Conservation (phyloP, 2,797 vertebrate species). For the Parambassis ranga region DNA sequence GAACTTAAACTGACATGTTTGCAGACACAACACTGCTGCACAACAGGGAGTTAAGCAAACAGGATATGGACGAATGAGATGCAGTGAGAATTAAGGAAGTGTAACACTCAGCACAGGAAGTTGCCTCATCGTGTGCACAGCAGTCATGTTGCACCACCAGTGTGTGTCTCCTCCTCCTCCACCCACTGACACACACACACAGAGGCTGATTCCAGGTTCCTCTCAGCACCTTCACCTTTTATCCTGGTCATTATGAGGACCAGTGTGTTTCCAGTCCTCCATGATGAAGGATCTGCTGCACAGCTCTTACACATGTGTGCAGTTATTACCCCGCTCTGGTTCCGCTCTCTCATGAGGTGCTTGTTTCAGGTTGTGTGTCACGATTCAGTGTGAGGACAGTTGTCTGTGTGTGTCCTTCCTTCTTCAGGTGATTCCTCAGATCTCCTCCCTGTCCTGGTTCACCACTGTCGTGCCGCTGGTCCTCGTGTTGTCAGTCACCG, state of each 20-base stretch:
- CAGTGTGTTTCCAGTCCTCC: too few species aligned
- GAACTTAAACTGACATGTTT: too few species aligned
- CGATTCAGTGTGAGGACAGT: background rate
- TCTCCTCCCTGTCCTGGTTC: slow-evolving; percentile 93
- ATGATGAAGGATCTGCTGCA: too few species aligned
- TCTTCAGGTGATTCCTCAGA: slow-evolving; percentile 78
- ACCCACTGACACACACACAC: too few species aligned
- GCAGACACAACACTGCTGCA: background rate
- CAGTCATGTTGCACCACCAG: background rate
- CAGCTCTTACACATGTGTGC: too few species aligned
- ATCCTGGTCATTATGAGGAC: too few species aligned
- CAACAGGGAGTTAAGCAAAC: background rate
- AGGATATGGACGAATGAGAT: slow-evolving; percentile 26
- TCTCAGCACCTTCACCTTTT: too few species aligned
- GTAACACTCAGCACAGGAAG: slow-evolving; percentile 42
- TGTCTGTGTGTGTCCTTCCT: background rate
- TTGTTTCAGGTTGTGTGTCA: too few species aligned
- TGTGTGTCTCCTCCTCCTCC: too few species aligned
- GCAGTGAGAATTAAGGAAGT: slow-evolving; percentile 42
- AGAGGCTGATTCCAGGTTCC: too few species aligned
- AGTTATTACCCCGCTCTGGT: too few species aligned
- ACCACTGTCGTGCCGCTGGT: slow-evolving; percentile 92
- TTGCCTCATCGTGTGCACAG: slow-evolving; percentile 34
- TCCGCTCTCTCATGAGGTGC: too few species aligned
- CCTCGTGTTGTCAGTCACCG: slow-evolving; percentile 89